Conservation (phyloP, 2,113 vertebrate genomes). For the Melanocharis versteri region DNA sequence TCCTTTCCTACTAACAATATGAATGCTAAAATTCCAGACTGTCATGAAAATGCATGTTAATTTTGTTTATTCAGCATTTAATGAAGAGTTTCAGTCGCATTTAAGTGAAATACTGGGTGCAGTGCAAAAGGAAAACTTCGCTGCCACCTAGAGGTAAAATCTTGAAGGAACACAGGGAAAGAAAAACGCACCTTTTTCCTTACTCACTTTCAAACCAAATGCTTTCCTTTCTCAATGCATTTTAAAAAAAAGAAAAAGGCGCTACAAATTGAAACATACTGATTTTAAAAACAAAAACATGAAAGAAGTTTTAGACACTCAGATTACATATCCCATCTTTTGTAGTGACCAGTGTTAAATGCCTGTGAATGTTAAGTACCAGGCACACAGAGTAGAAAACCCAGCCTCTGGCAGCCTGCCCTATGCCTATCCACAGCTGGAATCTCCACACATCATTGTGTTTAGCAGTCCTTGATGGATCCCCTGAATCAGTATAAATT, state of each 20-base stretch:
- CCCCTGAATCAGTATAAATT: not conserved
- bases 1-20: not conserved
- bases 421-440: not conserved
- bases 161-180: not conserved
- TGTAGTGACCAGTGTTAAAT: not conserved
- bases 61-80: not conserved
- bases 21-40: not conserved
- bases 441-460: not conserved
- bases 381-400: not conserved
- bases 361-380: not conserved
- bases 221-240: not conserved
- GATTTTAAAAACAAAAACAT: not conserved
- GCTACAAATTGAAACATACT: not conserved
- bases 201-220: not conserved
- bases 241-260: not conserved
- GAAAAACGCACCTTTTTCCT: not conserved
- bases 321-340: not conserved
- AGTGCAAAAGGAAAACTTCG: not conserved
- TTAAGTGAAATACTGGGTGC: not conserved
- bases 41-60: not conserved
- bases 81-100: not conserved
- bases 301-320: not conserved
- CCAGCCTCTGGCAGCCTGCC: not conserved
- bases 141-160: conserved; percentile 67
- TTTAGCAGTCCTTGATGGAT: not conserved